Conservation (phyloP, 2,113 vertebrate species). For the Henicopernis longicauda region DNA sequence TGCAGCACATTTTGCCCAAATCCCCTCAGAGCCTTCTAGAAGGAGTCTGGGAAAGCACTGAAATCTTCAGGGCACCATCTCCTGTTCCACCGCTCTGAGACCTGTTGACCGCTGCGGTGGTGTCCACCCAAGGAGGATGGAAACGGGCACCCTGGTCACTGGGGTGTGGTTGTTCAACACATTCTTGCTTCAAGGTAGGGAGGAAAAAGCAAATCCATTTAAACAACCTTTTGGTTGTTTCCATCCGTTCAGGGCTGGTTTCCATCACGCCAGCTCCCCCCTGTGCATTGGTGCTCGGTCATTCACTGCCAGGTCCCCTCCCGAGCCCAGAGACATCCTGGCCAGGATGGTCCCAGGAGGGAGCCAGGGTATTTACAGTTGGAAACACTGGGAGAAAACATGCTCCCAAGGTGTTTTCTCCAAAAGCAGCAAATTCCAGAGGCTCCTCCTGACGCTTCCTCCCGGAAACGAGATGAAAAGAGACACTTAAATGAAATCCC, state of each 20-base stretch:
- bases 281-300: background rate
- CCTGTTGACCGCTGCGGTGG: background rate
- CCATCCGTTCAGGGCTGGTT: background rate
- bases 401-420: background rate
- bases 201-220: background rate
- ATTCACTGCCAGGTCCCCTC: background rate
- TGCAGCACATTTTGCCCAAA: background rate
- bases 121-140: background rate
- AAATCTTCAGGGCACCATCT: background rate
- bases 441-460: background rate
- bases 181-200: background rate
- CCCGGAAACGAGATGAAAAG: background rate
- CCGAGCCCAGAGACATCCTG: background rate
- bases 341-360: background rate
- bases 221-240: background rate
- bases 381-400: background rate
- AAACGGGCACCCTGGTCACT: background rate
- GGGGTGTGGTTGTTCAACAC: background rate
- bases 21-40: background rate
- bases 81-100: background rate
- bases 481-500: background rate
- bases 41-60: background rate
- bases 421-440: background rate
- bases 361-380: background rate
- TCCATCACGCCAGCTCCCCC: fast-evolving